Conservation (phyloP, 2,113 vertebrate species). For the Nycticebus coucang region DNA sequence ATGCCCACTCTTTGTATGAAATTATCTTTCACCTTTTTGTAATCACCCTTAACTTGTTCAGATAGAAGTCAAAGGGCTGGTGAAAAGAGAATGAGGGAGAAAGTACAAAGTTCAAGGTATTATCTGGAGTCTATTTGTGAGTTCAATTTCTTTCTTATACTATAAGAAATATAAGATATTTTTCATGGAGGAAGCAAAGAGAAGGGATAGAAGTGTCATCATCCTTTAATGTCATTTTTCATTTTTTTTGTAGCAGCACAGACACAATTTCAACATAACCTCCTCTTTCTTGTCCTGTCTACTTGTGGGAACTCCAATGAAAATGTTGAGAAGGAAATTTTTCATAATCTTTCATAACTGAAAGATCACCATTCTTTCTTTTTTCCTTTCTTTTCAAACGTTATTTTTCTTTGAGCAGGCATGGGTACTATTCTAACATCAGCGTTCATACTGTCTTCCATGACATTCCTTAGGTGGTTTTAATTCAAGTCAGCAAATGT, state of each 20-base stretch:
- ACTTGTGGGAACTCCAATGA: neutral
- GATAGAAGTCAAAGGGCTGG: neutral
- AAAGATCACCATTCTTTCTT: neutral
- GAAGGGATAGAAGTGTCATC: neutral
- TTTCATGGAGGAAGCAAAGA: neutral
- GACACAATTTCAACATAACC: neutral
- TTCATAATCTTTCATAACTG: neutral
- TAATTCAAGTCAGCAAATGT: neutral
- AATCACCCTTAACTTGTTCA: neutral
- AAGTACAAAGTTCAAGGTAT: neutral
- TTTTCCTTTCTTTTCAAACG: neutral
- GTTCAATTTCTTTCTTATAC: neutral
- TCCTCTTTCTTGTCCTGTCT: neutral
- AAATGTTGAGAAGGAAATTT: neutral
- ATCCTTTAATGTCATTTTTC: neutral
- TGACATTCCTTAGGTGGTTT: neutral
- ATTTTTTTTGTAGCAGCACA: neutral
- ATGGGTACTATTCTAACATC: neutral
- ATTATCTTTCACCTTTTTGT: neutral
- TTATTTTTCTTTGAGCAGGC: neutral
- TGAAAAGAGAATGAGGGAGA: neutral
- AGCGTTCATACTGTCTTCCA: neutral
- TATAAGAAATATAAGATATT: neutral
- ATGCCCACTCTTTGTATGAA: neutral
- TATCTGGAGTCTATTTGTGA: neutral